These are phyloP conservation scores for Ageneiosus marmoratus DNA, from an alignment of 2,113 vertebrate genomes.

Conservation along the genomic window DNA sequence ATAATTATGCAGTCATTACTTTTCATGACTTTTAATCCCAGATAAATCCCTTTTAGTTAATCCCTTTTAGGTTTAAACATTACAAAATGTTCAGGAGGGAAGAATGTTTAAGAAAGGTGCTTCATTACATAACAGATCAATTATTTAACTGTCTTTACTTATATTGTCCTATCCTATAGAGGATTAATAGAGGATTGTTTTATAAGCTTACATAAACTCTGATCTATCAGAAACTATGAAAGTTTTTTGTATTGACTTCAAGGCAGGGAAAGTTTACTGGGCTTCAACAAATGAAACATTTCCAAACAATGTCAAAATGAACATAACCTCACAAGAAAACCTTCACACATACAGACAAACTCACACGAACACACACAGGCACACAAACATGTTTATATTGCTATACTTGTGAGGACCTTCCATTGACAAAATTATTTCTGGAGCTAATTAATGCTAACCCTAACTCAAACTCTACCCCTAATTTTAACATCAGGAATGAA, in stretches of 20 bases:
- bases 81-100: not conserved
- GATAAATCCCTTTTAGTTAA: not conserved
- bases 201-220: not conserved
- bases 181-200: not conserved
- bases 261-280: not conserved
- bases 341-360: not conserved
- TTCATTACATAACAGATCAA: not conserved
- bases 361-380: conserved; percentile 3
- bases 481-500: no score
- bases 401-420: no score
- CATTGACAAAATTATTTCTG: no score
- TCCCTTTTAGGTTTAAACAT: not conserved
- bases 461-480: no score
- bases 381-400: conserved; percentile 18
- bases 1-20: not conserved
- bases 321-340: conserved; percentile 2
- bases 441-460: no score
- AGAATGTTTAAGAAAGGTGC: not conserved
- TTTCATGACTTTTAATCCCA: not conserved
- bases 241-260: not conserved
- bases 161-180: not conserved
- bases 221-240: not conserved
- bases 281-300: conserved; percentile 25
- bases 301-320: conserved; percentile 16
- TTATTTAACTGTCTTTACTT: not conserved